Evolutionary conservation across 2,113 vertebrate genomes (phyloP).

Genomic region (Gobio gobio): DNA sequence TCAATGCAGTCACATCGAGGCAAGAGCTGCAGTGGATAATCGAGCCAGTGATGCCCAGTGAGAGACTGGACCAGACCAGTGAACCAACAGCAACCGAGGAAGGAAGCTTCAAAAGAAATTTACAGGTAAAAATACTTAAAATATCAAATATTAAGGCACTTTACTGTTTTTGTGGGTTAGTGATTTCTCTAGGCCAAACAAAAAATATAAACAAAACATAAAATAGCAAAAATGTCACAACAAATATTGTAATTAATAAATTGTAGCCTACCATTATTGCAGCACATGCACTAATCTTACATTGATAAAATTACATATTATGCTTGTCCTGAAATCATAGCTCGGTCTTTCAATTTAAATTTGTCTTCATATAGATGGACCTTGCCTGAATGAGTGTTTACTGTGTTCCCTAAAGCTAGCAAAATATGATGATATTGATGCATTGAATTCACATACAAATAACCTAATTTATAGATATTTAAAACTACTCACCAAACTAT

Average conservation of each 20-base stretch:
- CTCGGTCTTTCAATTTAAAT: neutral
- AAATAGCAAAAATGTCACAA: too few species aligned
- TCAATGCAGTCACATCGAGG: neutral
- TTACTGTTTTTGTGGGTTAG: too few species aligned
- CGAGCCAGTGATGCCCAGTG: slow-evolving; percentile 2
- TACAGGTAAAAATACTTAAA: neutral
- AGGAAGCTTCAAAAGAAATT: neutral
- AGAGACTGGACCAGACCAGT: neutral
- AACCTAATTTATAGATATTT: neutral
- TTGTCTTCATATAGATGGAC: neutral
- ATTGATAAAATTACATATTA: too few species aligned
- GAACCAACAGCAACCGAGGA: neutral
- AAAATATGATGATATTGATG: neutral
- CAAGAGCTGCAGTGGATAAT: neutral
- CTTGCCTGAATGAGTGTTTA: neutral
- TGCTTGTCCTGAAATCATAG: neutral
- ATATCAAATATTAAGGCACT: neutral
- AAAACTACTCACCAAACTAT: too few species aligned
- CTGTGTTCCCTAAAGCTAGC: neutral
- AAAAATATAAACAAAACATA: neutral
- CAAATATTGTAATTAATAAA: too few species aligned
- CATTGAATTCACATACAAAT: neutral
- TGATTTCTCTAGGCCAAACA: neutral
- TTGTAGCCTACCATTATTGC: too few species aligned
- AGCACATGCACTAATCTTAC: too few species aligned